Evolutionary conservation across 2,888 invertebrate species (phyloP).

Genomic region (Pterostichus niger): DNA sequence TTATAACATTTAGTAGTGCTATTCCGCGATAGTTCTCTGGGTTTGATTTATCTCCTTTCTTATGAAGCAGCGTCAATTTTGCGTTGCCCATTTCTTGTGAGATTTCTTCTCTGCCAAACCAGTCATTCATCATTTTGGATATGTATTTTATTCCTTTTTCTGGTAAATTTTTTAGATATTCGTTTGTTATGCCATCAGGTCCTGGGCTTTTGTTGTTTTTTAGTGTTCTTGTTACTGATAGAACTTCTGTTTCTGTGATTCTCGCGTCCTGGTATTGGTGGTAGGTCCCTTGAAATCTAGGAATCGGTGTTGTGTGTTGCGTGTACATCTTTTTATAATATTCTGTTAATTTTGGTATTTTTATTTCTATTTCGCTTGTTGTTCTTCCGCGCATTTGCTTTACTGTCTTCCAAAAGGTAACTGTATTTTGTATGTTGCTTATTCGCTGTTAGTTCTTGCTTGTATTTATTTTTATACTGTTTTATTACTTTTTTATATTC

Average conservation of each 20-base stretch:
- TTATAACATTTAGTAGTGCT: too few species aligned
- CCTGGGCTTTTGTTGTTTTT: too few species aligned
- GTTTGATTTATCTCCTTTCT: too few species aligned
- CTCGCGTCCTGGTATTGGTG: neutral
- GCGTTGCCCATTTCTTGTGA: too few species aligned
- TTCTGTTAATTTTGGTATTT: neutral
- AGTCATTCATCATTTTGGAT: too few species aligned
- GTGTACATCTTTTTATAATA: slow-evolving; percentile 2
- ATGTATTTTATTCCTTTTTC: too few species aligned
- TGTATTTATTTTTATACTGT: neutral
- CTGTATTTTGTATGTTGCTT: neutral
- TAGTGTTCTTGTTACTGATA: neutral
- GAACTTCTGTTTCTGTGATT: slow-evolving; percentile 18
- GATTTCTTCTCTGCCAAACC: too few species aligned
- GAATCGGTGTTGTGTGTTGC: neutral
- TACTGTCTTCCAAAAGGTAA: neutral
- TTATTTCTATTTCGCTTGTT: slow-evolving; percentile 13
- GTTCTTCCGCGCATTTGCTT: neutral
- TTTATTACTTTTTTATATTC: neutral
- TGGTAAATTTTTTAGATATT: too few species aligned
- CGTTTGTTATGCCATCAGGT: too few species aligned
- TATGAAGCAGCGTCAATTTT: too few species aligned
- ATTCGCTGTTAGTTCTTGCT: neutral
- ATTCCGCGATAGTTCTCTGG: too few species aligned
- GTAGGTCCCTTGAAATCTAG: neutral